Evolutionary conservation across 2,888 invertebrate genomes (phyloP), one percentile per base, ranked within the genome.

Genomic region (Tipula confusa): DNA sequence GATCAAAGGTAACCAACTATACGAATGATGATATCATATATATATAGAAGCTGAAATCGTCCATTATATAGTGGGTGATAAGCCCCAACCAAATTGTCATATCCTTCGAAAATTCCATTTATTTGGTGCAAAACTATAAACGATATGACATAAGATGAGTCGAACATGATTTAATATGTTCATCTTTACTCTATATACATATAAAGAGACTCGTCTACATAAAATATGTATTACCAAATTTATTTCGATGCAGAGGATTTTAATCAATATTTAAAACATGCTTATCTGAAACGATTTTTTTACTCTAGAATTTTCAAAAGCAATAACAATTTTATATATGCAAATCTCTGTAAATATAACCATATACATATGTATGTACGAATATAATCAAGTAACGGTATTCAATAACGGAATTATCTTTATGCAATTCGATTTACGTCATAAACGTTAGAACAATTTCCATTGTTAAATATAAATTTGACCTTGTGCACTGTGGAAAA

Each of bases 201-300:
- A 33, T 33, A 2, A 9, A 9, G 6, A 33, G 33, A 33, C 11
- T 33, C 9, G 64, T 24, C 2, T 9, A 24, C 11, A 64, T 24
- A 24, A 64, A 64, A 64, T 24, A 24, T 64, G 24, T 24, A 64
- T 64, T 24, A 64, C 24, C 64, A 7, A 11, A 64, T 64, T 64
- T 18, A 64, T 64, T 43, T 11, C 64, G 7, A 4, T 64, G 24
- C 64, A 24, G 64, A 18, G 64, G 13, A 9, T 64, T 24, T 7
- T 9, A 64, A 64, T 64, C 64, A 64, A 64, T 64, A 64, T 64
- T 64, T 24, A 64, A 64, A 64, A 64, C 64, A 64, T n/a, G 64
- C 24, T 48, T 64, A 24, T 24, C 64, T 24, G 24, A 64, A 7
- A 64, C 1, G 4, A 64, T 9, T 64, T 13, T 38, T 38, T 9